Conservation (phyloP, 2,888 invertebrate species). For the Tuberolachnus salignus region DNA sequence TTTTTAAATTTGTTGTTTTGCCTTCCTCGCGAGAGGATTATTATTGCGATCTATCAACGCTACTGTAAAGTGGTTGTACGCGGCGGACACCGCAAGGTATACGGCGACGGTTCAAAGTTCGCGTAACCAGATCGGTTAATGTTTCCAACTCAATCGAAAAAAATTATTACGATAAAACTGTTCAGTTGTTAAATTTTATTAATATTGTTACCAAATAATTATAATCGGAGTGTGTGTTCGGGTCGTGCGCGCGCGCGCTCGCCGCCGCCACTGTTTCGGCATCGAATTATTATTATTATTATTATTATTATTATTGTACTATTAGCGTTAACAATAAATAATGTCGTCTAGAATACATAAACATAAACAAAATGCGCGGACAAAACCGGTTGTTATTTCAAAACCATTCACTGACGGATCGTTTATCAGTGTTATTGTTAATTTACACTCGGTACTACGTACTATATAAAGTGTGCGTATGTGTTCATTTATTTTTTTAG, state of each 20-base stretch:
- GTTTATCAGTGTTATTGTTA: conserved; percentile 47
- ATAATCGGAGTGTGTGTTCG: too few species aligned
- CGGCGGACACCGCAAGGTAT: too few species aligned
- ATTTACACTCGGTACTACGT: conserved; percentile 39
- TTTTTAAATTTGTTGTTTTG: too few species aligned
- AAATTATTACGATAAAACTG: background rate
- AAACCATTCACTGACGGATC: conserved; percentile 42
- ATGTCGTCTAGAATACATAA: conserved; percentile 36
- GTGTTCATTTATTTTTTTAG: conserved; percentile 10
- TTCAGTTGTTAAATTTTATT: too few species aligned
- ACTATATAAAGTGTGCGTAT: conserved; percentile 24
- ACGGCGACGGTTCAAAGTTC: too few species aligned
- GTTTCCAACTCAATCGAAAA: background rate
- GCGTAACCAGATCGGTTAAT: too few species aligned
- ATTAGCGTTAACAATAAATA: conserved; percentile 10
- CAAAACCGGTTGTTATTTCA: conserved; percentile 50
- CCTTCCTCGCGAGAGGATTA: too few species aligned
- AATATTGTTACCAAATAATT: conserved; percentile 20
- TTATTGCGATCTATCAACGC: too few species aligned
- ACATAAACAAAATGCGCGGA: conserved; percentile 41
- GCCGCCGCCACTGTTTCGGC: too few species aligned
- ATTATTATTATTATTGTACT: too few species aligned
- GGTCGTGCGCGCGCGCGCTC: background rate
- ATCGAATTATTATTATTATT: too few species aligned
- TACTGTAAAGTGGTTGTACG: too few species aligned